Base-by-base conservation (phyloP, 30 jellyfish, hydroid and myxozoan genomes). In the Mastigias papua region DNA sequence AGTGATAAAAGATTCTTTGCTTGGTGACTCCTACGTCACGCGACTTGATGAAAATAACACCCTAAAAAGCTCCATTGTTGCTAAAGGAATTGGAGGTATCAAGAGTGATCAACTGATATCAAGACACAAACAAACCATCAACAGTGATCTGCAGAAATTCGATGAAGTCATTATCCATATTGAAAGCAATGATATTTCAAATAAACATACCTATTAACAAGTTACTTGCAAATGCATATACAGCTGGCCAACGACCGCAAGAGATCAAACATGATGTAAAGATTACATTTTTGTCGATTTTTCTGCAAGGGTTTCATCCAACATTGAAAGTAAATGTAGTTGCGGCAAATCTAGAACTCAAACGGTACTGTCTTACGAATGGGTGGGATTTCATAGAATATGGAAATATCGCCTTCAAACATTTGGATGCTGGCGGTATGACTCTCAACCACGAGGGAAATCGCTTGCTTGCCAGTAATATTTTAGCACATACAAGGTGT, bases 331-430 rank as follows among this genome's bases (percentile, higher is more conserved):
- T 26, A 2, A 66, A 66, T 66, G 37, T 66, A 66, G 48, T 66
- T 31, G 78, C 7, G 31, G 78, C 78, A 20, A 66, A 66, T 30
- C 78, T 2, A 2, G 78, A 5, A 1, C 72, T 34, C 9, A 48
- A 48, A 32, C 25, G 71, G 4, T 74, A 34, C 30, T 74, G 86
- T 31, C 9, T 74, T 74, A 1, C 70, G 25, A 66, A 74, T 3
- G 66, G 66, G 66, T 37, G 82, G 82, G 82, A 71, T 48, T 25
- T 74, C 73, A 48, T 48, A 4, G 73, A n/a, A n/a, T n/a, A n/a
- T n/a, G n/a, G n/a, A n/a, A n/a, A n/a, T n/a, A n/a, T n/a, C n/a
- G n/a, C n/a, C n/a, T n/a, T n/a, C n/a, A n/a, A n/a, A n/a, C n/a
- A n/a, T n/a, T n/a, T n/a, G n/a, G n/a, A n/a, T n/a, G n/a, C n/a